Evolutionary conservation across 2,113 vertebrate species (phyloP), one percentile per base, ranked within the genome.

Genomic region (Ondatra zibethicus): DNA sequence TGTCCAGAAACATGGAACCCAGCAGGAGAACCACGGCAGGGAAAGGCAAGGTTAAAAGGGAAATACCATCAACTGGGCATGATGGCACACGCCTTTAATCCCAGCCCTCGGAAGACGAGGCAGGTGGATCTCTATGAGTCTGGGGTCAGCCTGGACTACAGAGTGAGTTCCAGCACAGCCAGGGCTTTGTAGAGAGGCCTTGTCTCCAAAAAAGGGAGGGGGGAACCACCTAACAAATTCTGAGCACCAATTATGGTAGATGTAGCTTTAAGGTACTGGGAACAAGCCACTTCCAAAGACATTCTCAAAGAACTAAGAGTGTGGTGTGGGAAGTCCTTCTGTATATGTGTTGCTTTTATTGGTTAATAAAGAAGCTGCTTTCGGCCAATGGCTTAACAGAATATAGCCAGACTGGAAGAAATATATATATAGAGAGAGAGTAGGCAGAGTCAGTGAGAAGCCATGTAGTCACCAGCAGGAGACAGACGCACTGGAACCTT

Each of bases 231-330:
- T 63, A 87, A 86, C 31, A 93, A 94, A 90, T 8, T 92, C 47
- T 52, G n/a, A 88, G 87, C 31, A 68, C 29, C 33, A 36, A 36
- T 42, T 70, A 63, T 16, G 33, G 11, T 36, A 87, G 78, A n/a
- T 63, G 1, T 17, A n/a, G 92, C 23, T 89, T 92, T 42, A 92
- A 77, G n/a, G 12, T 21, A 55, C 65, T 47, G 9, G 23, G 42
- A 13, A 76, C 33, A 70, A 76, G 76, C 47, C 39, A 76, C 72
- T 92, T 72, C 50, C 50, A 92, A 96, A 95, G 42, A 55, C 31
- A 47, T 39, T 61, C 0, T 87, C 61, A 97, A 92, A 86, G 73
- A 80, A 85, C 73, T 76, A 89, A 50, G n/a, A 36, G 66, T 36
- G 65, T 58, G 55, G 55, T 58, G 55, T 58, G 55, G 55, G 55